Conservation (phyloP, 92 coral and sea anemone genomes). For the Porites cylindrica region DNA sequence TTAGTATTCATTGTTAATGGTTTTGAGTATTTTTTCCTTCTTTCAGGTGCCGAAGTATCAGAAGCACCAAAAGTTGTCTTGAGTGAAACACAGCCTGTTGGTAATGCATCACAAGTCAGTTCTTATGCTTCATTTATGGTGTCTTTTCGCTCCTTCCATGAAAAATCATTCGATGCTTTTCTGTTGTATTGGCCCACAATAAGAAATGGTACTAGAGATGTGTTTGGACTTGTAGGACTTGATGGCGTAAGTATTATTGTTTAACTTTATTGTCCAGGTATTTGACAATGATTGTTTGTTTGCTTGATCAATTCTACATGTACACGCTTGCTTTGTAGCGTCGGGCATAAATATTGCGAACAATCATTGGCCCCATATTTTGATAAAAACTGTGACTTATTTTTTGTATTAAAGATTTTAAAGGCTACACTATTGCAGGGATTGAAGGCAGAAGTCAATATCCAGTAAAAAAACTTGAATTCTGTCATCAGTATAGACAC, state of each 20-base stretch:
- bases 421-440: too few species aligned
- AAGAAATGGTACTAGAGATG: constrained; percentile 23
- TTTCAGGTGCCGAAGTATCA: constrained; percentile 6
- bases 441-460: too few species aligned
- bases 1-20: not conserved
- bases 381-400: too few species aligned
- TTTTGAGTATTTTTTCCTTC: not conserved
- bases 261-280: too few species aligned
- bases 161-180: constrained; percentile 3
- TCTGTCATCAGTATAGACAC: too few species aligned
- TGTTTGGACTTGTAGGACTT: constrained; percentile 24
- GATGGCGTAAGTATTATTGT: constrained; percentile 3
- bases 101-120: constrained; percentile 2
- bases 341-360: too few species aligned
- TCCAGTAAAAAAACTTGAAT: too few species aligned
- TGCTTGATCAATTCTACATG: too few species aligned
- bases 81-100: not conserved
- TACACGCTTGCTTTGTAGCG: too few species aligned
- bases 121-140: constrained; percentile 36
- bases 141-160: constrained; percentile 64
- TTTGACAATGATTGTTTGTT: too few species aligned
- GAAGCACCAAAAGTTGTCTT: not conserved
- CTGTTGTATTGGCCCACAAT: constrained; percentile 58
- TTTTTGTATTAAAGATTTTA: too few species aligned
- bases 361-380: too few species aligned